A percentile compares a stretch with the other conserved stretches of the same genome.
Conservation (phyloP, 2,113 vertebrate genomes). For the Sander lucioperca region DNA sequence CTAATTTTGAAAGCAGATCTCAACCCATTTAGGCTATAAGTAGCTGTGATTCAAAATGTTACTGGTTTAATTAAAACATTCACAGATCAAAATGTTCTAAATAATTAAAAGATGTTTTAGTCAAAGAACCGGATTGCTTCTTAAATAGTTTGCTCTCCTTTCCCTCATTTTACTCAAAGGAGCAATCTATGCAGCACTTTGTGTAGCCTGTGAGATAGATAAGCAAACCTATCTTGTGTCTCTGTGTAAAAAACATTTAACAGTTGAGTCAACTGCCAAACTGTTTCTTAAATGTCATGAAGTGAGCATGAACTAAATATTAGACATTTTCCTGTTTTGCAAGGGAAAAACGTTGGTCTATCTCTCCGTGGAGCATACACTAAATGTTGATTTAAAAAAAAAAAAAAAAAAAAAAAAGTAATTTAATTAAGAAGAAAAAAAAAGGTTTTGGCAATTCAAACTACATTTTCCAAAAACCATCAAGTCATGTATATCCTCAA, state of each 20-base stretch:
- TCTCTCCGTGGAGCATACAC: neutral
- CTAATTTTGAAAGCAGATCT: constrained; percentile 31
- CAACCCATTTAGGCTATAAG: neutral
- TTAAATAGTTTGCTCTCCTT: neutral
- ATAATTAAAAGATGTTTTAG: neutral
- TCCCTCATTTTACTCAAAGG: neutral
- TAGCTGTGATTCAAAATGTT: constrained; percentile 4
- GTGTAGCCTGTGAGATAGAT: neutral
- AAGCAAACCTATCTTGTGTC: neutral
- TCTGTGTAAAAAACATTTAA: neutral
- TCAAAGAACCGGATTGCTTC: neutral
- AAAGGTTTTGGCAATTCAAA: neutral
- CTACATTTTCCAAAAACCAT: constrained; percentile 18
- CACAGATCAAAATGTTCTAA: neutral
- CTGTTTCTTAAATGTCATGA: neutral
- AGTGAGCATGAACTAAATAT: neutral
- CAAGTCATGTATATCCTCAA: constrained; percentile 25
- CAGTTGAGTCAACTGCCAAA: neutral
- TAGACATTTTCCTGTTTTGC: constrained; percentile 1
- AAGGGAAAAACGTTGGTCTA: neutral
- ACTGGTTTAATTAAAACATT: neutral
- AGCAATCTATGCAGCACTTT: neutral
- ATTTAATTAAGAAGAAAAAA: neutral
- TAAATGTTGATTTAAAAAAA: neutral
- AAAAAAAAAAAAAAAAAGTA: no score